Conservation (phyloP, 2,113 vertebrate species). For the Lynx canadensis region DNA sequence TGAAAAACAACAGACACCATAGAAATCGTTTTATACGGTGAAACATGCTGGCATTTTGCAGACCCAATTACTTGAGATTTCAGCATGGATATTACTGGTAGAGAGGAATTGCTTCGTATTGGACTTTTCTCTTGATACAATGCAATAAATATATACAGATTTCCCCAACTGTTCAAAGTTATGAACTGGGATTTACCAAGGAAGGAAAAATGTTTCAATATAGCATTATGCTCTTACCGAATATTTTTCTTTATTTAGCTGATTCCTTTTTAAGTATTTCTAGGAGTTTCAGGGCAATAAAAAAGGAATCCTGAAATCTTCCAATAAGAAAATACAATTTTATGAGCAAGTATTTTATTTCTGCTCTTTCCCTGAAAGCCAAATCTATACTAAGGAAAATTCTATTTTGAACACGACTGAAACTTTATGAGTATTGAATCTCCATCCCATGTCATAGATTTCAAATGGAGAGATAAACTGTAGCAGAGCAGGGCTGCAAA, state of each 20-base stretch:
- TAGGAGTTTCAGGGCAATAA: constrained; percentile 50
- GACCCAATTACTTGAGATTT: constrained; percentile 52
- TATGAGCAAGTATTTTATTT: constrained; percentile 66
- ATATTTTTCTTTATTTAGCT: constrained; percentile 58
- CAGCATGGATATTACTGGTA: constrained; percentile 46
- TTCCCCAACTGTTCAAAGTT: constrained; percentile 58
- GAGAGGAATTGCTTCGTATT: constrained; percentile 32
- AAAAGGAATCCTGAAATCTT: constrained; percentile 33
- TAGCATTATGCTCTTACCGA: constrained; percentile 51
- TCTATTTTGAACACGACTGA: constrained; percentile 57
- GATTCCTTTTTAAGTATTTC: constrained; percentile 50
- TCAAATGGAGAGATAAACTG: constrained; percentile 51
- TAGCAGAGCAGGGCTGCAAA: constrained; percentile 38
- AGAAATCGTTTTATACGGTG: not conserved
- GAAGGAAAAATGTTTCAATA: constrained; percentile 45
- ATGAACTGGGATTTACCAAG: constrained; percentile 67
- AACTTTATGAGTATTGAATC: constrained; percentile 55
- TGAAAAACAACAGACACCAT: constrained; percentile 43
- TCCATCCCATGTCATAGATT: constrained; percentile 65
- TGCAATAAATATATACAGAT: constrained; percentile 64
- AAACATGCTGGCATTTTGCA: constrained; percentile 36
- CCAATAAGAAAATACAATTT: constrained; percentile 61
- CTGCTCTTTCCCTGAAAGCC: constrained; percentile 28
- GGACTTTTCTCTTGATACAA: constrained; percentile 61
- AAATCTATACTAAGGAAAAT: constrained; percentile 55